A percentile compares a stretch with the other conserved stretches of the same genome.
These are phyloP conservation scores for Drosophila subpulchrella DNA, from an alignment of 1,140 invertebrate genomes.

Conservation along the genomic window DNA sequence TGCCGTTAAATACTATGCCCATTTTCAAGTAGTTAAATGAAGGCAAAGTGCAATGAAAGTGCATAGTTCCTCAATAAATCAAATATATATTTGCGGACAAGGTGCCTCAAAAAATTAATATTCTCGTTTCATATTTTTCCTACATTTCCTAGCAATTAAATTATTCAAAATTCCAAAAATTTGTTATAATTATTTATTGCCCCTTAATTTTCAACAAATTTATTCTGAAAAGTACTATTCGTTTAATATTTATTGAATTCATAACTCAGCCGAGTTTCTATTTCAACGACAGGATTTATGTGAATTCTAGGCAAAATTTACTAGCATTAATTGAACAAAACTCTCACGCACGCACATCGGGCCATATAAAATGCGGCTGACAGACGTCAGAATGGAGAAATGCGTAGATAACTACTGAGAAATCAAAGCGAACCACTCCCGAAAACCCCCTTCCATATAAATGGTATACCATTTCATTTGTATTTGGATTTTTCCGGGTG, in stretches of 20 bases:
- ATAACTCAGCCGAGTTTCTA: constrained; percentile 40
- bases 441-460: background rate
- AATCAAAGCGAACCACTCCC: constrained; percentile 50
- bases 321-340: constrained; percentile 70
- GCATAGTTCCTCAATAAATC: background rate
- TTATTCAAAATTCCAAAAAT: constrained; percentile 14
- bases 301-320: constrained; percentile 62
- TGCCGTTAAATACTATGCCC: no score
- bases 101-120: background rate
- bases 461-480: constrained; percentile 50
- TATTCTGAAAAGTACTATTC: background rate
- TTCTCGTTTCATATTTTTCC: background rate
- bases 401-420: constrained; percentile 75
- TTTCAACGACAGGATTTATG: constrained; percentile 56
- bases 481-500: constrained; percentile 34
- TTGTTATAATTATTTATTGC: constrained; percentile 37
- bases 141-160: constrained; percentile 2
- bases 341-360: constrained; percentile 57
- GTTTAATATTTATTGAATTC: constrained; percentile 55
- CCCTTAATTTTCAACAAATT: constrained; percentile 32
- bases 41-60: no score
- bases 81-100: background rate
- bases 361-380: constrained; percentile 65
- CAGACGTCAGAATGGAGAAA: constrained; percentile 73
- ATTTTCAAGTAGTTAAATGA: no score